phyloP scores from a whole-genome alignment of 2,113 vertebrate species.

The Nothocercus julius region DNA sequence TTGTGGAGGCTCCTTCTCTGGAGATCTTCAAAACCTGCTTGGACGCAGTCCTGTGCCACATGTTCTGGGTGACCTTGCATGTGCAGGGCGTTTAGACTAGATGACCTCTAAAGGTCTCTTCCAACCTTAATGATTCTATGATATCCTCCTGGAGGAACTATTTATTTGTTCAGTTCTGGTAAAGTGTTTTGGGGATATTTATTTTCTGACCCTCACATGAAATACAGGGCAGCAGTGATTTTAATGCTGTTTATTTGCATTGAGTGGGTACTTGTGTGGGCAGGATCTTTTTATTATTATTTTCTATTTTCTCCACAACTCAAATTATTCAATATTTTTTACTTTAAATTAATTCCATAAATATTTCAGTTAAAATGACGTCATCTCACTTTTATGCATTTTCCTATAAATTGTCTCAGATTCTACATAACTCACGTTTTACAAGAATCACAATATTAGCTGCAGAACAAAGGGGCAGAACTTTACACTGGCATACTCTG shows the following conservation, averaged over 20 bases:
- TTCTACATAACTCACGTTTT: not conserved
- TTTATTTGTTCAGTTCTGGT: not conserved
- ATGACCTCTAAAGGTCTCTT: no score
- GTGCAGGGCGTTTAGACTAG: no score
- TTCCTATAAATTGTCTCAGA: not conserved
- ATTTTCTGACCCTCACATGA: not conserved
- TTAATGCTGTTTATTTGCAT: not conserved
- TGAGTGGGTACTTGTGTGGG: not conserved
- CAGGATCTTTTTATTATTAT: not conserved
- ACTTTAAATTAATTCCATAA: not conserved
- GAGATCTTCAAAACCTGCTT: no score
- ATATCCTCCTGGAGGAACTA: not conserved
- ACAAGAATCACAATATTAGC: not conserved
- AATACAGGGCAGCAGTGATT: not conserved
- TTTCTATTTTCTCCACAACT: not conserved
- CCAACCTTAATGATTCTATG: not conserved
- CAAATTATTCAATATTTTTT: not conserved
- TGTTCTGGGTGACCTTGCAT: no score
- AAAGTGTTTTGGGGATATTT: not conserved
- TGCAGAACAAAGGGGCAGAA: not conserved
- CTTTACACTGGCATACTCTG: not conserved
- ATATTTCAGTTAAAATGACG: not conserved
- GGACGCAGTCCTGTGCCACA: no score
- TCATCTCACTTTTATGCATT: rapidly evolving
- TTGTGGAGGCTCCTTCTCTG: no score